Evolutionary conservation across 2,113 vertebrate species (phyloP), one percentile per base, ranked within the genome.

Genomic region (Cottus gobio): DNA sequence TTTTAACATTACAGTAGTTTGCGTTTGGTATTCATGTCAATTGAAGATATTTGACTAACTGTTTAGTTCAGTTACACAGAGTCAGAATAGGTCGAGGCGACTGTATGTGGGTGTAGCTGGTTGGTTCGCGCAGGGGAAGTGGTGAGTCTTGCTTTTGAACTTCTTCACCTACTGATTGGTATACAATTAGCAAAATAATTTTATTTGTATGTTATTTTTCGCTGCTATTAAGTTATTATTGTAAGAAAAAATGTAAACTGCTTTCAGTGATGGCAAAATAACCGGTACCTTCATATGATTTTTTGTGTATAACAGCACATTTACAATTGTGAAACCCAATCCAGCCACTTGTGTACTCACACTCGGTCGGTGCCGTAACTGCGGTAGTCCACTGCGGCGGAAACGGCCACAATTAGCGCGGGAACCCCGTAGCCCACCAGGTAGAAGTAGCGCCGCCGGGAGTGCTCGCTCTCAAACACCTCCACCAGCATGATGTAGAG

Each of bases 401-500:
- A 99, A 3, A 99, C 97, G 0, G 97, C 97, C 75, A 99, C 97
- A 0, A 99, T 97, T 28, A 99, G 95, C 0, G 98, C 97, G 0
- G 98, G 98, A 72, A 99, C 96, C 2, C 98, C 98, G 0, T 99
- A 99, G 77, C 98, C 98, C 0, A 97, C 96, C 90, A 99, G 80
- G 90, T 99, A 99, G 92, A 99, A 99, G 87, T 99, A 99, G 65
- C 97, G 97, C 5, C 95, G 93, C 1, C 98, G 95, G 0, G 98
- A 99, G 84, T 98, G 97, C 69, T 99, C 98, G 0, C 98, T 99
- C 94, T 99, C 98, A 0, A 99, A 99, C 81, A 99, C 98, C 89
- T 99, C 98, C 92, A 99, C 97, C 92, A 99, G 93, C 98, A 99
- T 97, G 89, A 99, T 97, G 91, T 99, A 99, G 50, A 99, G 97